These are phyloP conservation scores for Pseudoips prasinana DNA, from an alignment of 2,888 invertebrate genomes.

Conservation along the genomic window DNA sequence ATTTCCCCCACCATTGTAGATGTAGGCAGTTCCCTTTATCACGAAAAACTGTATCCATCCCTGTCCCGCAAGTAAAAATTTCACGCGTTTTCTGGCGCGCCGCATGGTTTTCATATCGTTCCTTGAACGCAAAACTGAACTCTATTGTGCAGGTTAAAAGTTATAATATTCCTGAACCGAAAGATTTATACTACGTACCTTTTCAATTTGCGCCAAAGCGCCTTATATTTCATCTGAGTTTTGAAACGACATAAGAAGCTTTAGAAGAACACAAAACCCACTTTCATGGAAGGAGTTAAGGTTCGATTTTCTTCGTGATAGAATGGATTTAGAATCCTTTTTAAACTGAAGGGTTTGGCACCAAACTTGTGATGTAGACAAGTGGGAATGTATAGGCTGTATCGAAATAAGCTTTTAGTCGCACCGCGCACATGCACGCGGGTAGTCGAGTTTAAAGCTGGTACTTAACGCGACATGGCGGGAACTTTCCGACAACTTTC, in stretches of 20 bases:
- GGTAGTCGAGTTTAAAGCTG: slow-evolving; percentile 48
- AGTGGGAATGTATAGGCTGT: slow-evolving; percentile 66
- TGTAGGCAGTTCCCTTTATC: slow-evolving; percentile 78
- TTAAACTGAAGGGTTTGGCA: slow-evolving; percentile 17
- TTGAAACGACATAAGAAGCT: slow-evolving; percentile 11
- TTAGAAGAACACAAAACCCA: no score
- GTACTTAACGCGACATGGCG: slow-evolving; percentile 52
- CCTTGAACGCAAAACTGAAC: slow-evolving; percentile 30
- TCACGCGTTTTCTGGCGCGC: slow-evolving; percentile 56
- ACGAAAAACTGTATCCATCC: slow-evolving; percentile 70
- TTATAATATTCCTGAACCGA: slow-evolving; percentile 24
- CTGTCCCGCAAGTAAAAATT: slow-evolving; percentile 73
- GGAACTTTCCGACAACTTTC: slow-evolving; percentile 70
- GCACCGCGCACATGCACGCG: slow-evolving; percentile 69
- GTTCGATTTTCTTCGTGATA: no score
- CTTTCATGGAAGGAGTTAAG: no score
- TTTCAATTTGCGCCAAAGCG: slow-evolving; percentile 25
- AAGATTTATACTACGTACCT: slow-evolving; percentile 30
- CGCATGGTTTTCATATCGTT: slow-evolving; percentile 51
- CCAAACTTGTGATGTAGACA: slow-evolving; percentile 75
- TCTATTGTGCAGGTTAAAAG: slow-evolving; percentile 22
- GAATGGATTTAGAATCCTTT: slow-evolving; percentile 14
- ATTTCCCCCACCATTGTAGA: slow-evolving; percentile 69
- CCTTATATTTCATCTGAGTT: slow-evolving; percentile 8
- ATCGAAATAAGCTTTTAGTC: slow-evolving; percentile 67